Percentiles rank a stretch among this genome's conserved stretches.
Conservation (phyloP, 2,113 vertebrate species). For the Acanthisitta chloris region DNA sequence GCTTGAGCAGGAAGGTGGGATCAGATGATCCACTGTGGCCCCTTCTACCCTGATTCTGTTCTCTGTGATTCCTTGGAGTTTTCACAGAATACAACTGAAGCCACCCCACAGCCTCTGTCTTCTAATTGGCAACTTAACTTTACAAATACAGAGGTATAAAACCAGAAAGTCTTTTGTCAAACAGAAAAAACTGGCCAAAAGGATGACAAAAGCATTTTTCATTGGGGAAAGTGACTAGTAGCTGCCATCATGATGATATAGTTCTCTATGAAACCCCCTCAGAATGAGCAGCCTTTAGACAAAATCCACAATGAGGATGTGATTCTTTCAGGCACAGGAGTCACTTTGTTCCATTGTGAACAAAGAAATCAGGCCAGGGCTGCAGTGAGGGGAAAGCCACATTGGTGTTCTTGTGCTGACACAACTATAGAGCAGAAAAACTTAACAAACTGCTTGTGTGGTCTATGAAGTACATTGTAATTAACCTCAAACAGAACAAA, state of each 20-base stretch:
- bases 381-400: background rate
- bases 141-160: background rate
- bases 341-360: background rate
- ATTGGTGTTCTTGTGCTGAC: background rate
- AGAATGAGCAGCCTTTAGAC: background rate
- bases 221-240: background rate
- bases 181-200: background rate
- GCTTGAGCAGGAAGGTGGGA: too few relatives aligned
- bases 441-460: background rate
- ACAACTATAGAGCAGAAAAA: background rate
- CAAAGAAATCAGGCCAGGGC: background rate
- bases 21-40: too few relatives aligned
- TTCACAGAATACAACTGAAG: background rate
- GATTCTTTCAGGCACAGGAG: background rate
- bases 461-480: background rate
- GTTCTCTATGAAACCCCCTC: background rate
- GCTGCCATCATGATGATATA: background rate
- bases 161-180: background rate
- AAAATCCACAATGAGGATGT: background rate
- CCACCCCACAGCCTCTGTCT: background rate
- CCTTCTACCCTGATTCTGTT: too few relatives aligned
- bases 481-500: conserved; percentile 23
- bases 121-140: background rate
- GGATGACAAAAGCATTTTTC: background rate
- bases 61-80: background rate